These are phyloP conservation scores for Ornithoptera priamus DNA, from an alignment of 2,888 invertebrate genomes.

Conservation along the genomic window DNA sequence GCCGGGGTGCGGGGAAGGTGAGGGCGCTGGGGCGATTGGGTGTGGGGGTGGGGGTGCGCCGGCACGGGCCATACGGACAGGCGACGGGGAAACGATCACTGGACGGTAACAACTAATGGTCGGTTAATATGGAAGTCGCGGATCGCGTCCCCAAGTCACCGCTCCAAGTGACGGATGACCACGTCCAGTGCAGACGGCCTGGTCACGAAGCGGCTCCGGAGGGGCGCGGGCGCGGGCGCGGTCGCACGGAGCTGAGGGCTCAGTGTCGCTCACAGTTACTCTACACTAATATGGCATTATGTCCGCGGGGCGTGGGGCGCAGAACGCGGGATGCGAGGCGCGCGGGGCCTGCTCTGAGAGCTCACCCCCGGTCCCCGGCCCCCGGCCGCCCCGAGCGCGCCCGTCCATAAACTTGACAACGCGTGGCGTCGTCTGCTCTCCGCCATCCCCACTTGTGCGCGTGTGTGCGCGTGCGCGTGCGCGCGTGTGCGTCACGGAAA, in stretches of 20 bases:
- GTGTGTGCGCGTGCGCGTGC: constrained; percentile 36
- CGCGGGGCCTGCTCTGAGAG: background rate
- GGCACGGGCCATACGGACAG: constrained; percentile 29
- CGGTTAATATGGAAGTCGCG: no score
- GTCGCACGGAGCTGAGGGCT: constrained; percentile 63
- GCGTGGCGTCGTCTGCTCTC: background rate
- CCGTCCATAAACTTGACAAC: background rate
- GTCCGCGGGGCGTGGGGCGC: constrained; percentile 65
- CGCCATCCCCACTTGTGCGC: constrained; percentile 48
- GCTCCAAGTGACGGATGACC: constrained; percentile 32
- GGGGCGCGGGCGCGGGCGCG: constrained; percentile 36
- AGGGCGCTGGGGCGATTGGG: constrained; percentile 10
- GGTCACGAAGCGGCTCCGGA: no score
- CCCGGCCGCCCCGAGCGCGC: background rate
- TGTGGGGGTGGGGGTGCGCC: constrained; percentile 28
- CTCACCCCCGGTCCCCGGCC: background rate
- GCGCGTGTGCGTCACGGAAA: constrained; percentile 35
- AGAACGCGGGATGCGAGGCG: constrained; percentile 33
- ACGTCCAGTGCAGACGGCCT: no score
- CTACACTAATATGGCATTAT: constrained; percentile 76
- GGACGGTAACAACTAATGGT: constrained; percentile 53
- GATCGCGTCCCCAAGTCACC: no score
- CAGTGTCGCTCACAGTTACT: constrained; percentile 46
- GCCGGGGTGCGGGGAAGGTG: background rate
- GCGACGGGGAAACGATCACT: constrained; percentile 52